Conservation (phyloP, 1,140 invertebrate genomes). For the Sweltsa coloradensis region DNA sequence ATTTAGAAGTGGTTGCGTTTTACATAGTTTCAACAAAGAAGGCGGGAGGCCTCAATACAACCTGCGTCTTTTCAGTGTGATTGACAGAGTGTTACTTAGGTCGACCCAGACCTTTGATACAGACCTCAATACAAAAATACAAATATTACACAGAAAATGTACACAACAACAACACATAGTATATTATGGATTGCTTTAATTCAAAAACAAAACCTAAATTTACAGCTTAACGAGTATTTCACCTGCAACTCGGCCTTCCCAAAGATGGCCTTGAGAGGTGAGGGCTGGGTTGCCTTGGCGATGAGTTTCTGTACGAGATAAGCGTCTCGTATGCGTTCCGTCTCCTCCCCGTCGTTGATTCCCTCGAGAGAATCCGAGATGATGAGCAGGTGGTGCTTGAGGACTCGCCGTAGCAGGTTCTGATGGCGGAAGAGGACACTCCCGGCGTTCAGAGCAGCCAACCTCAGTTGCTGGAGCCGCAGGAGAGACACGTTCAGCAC, state of each 20-base stretch:
- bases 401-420: constrained; percentile 50
- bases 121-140: too few relatives aligned
- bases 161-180: too few relatives aligned
- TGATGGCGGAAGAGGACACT: constrained; percentile 53
- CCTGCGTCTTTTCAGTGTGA: too few relatives aligned
- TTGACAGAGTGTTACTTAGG: too few relatives aligned
- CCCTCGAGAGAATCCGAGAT: constrained; percentile 31
- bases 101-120: too few relatives aligned
- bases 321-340: constrained; percentile 31
- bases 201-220: neutral
- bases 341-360: constrained; percentile 32
- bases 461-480: constrained; percentile 54
- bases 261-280: constrained; percentile 77
- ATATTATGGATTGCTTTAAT: too few relatives aligned
- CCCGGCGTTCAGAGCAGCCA: constrained; percentile 57
- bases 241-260: constrained; percentile 65
- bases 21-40: too few relatives aligned
- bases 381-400: constrained; percentile 35
- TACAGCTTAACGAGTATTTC: constrained; percentile 1
- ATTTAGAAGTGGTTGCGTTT: too few relatives aligned
- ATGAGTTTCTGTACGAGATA: constrained; percentile 61
- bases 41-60: too few relatives aligned
- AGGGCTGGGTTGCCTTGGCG: constrained; percentile 70
- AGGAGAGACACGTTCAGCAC: constrained; percentile 45
- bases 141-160: too few relatives aligned